Evolutionary conservation across 2,888 invertebrate genomes (phyloP).

Genomic region (Griposia aprilina): DNA sequence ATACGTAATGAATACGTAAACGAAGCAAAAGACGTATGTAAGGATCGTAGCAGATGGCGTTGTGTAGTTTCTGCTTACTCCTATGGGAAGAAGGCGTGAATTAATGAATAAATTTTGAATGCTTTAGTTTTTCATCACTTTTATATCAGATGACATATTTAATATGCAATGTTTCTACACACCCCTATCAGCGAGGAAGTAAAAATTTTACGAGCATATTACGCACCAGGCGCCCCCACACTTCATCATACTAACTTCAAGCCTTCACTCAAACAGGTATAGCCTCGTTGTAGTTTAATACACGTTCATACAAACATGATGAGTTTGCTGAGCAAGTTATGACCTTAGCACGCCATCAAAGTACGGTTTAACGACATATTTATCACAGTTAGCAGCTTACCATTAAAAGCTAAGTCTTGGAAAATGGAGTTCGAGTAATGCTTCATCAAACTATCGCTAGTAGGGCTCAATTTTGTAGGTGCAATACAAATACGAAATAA

Average conservation of each 20-base stretch:
- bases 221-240: neutral
- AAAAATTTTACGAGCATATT: constrained; percentile 48
- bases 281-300: constrained; percentile 42
- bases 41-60: neutral
- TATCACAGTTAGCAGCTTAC: constrained; percentile 38
- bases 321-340: constrained; percentile 52
- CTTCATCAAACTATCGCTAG: constrained; percentile 16
- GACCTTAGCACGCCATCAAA: constrained; percentile 39
- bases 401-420: neutral
- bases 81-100: too few species aligned
- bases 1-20: neutral
- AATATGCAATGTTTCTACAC: constrained; percentile 20
- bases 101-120: neutral
- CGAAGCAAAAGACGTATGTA: neutral
- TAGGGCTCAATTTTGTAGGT: neutral
- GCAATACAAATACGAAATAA: constrained; percentile 30
- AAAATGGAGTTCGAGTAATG: constrained; percentile 21
- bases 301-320: constrained; percentile 49
- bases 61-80: neutral
- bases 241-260: constrained; percentile 53
- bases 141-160: constrained; percentile 10
- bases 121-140: neutral
- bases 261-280: constrained; percentile 49
- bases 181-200: constrained; percentile 16
- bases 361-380: constrained; percentile 56